Evolutionary conservation across 1,140 invertebrate genomes (phyloP).

Genomic region (Lepidurus apus): DNA sequence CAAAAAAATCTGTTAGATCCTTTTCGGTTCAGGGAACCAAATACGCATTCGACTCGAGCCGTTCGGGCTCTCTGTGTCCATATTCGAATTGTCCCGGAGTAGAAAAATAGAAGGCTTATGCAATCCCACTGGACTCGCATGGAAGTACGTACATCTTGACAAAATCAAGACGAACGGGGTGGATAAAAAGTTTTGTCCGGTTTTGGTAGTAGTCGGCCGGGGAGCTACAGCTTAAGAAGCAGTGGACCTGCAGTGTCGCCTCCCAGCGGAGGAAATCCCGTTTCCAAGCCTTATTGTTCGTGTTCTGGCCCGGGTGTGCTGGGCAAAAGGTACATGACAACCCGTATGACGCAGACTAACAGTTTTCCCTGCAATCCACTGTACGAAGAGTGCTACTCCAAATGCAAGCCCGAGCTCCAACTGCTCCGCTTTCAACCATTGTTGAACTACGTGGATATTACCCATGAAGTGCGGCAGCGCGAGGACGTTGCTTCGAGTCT

Average conservation of each 20-base stretch:
- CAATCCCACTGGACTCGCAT: neutral
- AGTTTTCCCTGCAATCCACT: slow-evolving; percentile 31
- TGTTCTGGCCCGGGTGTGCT: neutral
- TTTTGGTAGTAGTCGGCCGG: neutral
- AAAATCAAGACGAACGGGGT: neutral
- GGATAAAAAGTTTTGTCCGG: neutral
- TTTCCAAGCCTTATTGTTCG: neutral
- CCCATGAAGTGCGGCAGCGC: slow-evolving; percentile 28
- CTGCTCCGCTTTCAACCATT: slow-evolving; percentile 24
- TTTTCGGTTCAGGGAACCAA: slow-evolving; percentile 28
- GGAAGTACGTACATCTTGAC: neutral
- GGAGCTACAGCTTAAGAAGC: neutral
- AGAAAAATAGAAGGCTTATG: neutral
- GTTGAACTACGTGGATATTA: slow-evolving; percentile 34
- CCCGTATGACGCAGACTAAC: neutral
- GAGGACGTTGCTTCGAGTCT: neutral
- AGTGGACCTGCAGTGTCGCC: neutral
- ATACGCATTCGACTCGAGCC: slow-evolving; percentile 34
- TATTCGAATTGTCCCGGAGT: slow-evolving; percentile 23
- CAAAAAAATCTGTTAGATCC: slow-evolving; percentile 25
- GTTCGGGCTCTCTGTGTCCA: slow-evolving; percentile 35
- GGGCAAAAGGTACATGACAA: neutral
- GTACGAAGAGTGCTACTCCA: slow-evolving; percentile 30
- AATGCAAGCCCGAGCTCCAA: slow-evolving; percentile 24
- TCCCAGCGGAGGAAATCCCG: neutral